Conservation (phyloP, 2,113 vertebrate species). For the Phalacrocorax aristotelis region DNA sequence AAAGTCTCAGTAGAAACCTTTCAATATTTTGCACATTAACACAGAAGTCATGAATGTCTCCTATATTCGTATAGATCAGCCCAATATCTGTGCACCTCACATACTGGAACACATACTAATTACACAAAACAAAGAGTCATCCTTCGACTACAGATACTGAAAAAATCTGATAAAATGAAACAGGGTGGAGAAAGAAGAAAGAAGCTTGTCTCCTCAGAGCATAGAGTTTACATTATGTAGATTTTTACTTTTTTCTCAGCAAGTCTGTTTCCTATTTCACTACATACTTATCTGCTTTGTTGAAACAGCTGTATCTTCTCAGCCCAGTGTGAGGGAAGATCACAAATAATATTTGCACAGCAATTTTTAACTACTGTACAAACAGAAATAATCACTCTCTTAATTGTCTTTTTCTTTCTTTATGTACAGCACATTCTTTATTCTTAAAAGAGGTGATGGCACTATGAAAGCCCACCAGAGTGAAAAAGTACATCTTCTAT, state of each 20-base stretch:
- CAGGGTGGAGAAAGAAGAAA: background rate
- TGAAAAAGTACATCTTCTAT: background rate
- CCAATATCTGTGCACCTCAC: background rate
- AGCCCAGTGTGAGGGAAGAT: background rate
- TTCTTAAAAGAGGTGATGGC: slow-evolving; percentile 21
- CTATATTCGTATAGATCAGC: background rate
- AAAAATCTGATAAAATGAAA: background rate
- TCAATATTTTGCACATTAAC: background rate
- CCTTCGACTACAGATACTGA: background rate
- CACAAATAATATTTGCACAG: slow-evolving; percentile 60
- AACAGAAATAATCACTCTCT: slow-evolving; percentile 31
- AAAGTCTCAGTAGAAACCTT: background rate
- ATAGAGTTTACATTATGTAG: background rate
- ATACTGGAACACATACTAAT: background rate
- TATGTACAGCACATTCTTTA: background rate
- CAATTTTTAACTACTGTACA: slow-evolving; percentile 56
- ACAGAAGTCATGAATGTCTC: background rate
- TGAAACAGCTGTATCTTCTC: slow-evolving; percentile 58
- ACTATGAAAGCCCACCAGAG: background rate
- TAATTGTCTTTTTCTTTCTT: slow-evolving; percentile 39
- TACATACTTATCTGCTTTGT: slow-evolving; percentile 5
- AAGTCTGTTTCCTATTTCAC: slow-evolving; percentile 42
- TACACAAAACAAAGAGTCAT: background rate
- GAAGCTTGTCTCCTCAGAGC: background rate
- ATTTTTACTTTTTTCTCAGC: slow-evolving; percentile 11